These are phyloP conservation scores for Leucophora obtusa DNA, from an alignment of 2,888 invertebrate genomes.

Conservation along the genomic window DNA sequence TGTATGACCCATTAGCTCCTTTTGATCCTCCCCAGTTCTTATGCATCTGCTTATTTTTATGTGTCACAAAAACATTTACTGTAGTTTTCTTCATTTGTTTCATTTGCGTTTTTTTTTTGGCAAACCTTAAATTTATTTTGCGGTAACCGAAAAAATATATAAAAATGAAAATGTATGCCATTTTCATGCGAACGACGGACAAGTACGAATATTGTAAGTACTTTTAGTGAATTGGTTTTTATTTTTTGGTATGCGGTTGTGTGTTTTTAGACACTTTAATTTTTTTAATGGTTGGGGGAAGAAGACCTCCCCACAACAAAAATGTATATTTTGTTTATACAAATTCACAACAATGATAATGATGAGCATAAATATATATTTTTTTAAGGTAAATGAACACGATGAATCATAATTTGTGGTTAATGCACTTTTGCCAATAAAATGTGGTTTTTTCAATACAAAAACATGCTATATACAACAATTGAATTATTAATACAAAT, in stretches of 20 bases:
- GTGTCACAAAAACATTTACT: constrained; percentile 30
- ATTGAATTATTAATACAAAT: constrained; percentile 16
- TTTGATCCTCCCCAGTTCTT: neutral
- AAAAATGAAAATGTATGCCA: constrained; percentile 38
- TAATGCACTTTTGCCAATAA: constrained; percentile 59
- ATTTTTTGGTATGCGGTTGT: constrained; percentile 2
- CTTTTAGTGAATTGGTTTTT: constrained; percentile 32
- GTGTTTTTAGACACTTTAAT: constrained; percentile 5
- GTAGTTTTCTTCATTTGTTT: constrained; percentile 20
- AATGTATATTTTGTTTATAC: constrained; percentile 20
- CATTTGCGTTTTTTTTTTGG: constrained; percentile 19
- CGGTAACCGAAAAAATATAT: constrained; percentile 26
- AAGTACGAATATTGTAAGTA: constrained; percentile 12
- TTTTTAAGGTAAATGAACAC: constrained; percentile 35
- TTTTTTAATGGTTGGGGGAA: neutral
- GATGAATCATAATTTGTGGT: constrained; percentile 57
- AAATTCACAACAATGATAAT: constrained; percentile 30
- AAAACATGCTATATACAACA: neutral
- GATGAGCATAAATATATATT: neutral
- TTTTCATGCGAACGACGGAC: constrained; percentile 23
- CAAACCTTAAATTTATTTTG: constrained; percentile 54
- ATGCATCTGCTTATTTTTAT: constrained; percentile 4
- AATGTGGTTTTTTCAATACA: constrained; percentile 39
- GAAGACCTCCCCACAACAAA: constrained; percentile 1
- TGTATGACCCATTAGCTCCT: too few species aligned